A percentile compares a stretch with the other conserved stretches of the same genome.
phyloP scores from a whole-genome alignment of 2,113 vertebrate species.

The Lepus americanus region DNA sequence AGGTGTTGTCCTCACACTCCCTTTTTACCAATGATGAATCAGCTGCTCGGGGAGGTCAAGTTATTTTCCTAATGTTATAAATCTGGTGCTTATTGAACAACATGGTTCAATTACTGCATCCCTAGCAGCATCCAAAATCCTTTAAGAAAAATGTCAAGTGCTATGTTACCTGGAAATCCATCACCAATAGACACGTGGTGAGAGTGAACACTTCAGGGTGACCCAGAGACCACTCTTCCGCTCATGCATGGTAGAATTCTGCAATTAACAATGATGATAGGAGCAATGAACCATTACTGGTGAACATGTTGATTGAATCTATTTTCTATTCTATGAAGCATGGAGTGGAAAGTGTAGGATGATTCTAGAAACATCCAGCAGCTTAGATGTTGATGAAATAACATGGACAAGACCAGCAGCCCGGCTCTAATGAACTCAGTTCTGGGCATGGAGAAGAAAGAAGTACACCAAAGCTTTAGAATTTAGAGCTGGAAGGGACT shows the following conservation, averaged over 20 bases:
- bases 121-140: not conserved
- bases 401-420: not conserved
- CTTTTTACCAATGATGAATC: not conserved
- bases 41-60: not conserved
- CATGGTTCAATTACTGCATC: not conserved
- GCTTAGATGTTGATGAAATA: not conserved
- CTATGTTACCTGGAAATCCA: not conserved
- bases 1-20: not conserved
- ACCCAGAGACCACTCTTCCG: not conserved
- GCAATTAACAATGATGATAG: not conserved
- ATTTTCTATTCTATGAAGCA: not conserved
- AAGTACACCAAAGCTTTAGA: constrained; percentile 4
- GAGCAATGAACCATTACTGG: not conserved
- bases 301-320: not conserved
- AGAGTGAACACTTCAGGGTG: not conserved
- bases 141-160: not conserved
- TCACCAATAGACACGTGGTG: not conserved
- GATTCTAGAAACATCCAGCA: not conserved
- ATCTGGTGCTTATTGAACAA: not conserved
- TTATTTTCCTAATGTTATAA: not conserved
- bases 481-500: constrained; percentile 1
- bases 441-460: not conserved
- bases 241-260: not conserved
- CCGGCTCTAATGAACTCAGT: not conserved
- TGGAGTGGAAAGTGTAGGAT: not conserved